Conservation (phyloP, 2,797 vertebrate genomes). For the Vipera ursinii region DNA sequence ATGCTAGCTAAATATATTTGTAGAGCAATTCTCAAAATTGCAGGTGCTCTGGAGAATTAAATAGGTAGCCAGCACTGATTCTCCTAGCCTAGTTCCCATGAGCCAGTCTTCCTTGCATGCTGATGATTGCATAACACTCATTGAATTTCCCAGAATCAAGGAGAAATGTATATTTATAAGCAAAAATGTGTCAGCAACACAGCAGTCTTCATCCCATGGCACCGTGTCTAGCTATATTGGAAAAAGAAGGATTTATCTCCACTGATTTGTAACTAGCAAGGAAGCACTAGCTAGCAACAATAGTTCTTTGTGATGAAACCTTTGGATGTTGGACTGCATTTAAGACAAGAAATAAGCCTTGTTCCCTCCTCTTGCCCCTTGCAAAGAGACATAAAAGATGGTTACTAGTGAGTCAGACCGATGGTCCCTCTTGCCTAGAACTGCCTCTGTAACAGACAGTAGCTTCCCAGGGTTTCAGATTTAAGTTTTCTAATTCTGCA, state of each 20-base stretch:
- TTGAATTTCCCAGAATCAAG: neutral
- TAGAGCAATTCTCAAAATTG: slow-evolving; percentile 9
- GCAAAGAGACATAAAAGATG: neutral
- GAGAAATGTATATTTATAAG: neutral
- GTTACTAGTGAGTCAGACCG: neutral
- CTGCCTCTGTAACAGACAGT: neutral
- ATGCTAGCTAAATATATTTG: slow-evolving; percentile 18
- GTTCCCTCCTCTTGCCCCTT: neutral
- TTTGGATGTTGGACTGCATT: neutral
- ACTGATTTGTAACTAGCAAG: no score
- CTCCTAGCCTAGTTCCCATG: neutral
- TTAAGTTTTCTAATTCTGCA: neutral
- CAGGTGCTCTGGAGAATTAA: neutral
- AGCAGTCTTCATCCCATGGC: neutral
- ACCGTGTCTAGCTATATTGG: neutral
- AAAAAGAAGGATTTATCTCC: neutral
- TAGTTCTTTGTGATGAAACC: neutral
- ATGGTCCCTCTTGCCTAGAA: neutral
- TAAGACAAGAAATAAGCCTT: neutral
- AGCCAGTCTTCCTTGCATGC: neutral
- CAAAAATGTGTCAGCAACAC: neutral
- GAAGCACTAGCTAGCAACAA: neutral
- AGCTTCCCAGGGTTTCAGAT: neutral
- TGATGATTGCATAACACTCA: neutral
- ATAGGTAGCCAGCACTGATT: neutral